Evolutionary conservation across 2,797 vertebrate species (phyloP), one percentile per base, ranked within the genome.

Genomic region (Hapalemur alaotrensis): DNA sequence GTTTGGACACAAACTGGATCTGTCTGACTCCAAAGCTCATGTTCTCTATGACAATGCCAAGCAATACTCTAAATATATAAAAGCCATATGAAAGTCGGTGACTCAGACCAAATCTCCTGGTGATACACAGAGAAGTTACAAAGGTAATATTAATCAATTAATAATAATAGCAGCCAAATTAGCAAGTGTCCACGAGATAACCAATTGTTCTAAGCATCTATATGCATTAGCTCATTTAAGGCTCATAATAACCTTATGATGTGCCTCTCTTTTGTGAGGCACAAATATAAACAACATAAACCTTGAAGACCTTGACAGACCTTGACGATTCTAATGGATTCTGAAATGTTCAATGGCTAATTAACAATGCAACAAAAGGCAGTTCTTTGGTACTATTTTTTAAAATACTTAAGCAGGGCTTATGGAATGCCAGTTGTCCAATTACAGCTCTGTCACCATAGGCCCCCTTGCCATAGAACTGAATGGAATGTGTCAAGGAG

Each of bases 201-300:
- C 32, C 41, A 70, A 48, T 38, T 85, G 57, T 88, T 91, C 38
- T 57, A 72, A 79, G 78, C 10, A 67, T 63, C 87, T 78, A 9
- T 32, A 69, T 59, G 32, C n/a, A 81, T 87, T 41, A 46, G 38
- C 9, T 75, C 35, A 38, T 65, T 32, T 41, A 75, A 82, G 73
- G 28, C 12, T 76, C 32, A 65, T 1, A 20, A 41, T 63, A 52
- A 85, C 20, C 22, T 78, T 43, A 46, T 2, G 10, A 52, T 54
- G 5, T 22, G 32, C 23, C 23, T 69, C 20, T 25, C 41, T 75
- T 75, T 75, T 89, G 52, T 80, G 79, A 95, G 70, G 48, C 11
- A 41, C 22, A 95, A 63, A 94, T 54, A 83, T 75, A 88, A 93
- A 87, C 30, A 88, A 70, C 76, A 73, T 41, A 96, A 83, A 89